Conservation (phyloP, 2,797 vertebrate genomes). For the Sebastes vulpes region DNA sequence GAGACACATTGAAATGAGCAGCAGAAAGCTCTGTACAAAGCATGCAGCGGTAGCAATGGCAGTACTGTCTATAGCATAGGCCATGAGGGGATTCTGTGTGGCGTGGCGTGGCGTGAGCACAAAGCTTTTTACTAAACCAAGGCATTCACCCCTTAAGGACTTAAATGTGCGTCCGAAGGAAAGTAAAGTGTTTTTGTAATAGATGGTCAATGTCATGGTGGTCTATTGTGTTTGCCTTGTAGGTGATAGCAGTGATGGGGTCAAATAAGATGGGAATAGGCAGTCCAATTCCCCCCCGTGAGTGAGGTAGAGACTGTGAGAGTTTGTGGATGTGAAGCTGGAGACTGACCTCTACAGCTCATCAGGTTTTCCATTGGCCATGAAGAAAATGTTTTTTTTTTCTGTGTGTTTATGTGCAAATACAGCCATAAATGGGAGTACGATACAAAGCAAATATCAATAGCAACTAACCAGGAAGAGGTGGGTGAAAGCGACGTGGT, state of each 20-base stretch:
- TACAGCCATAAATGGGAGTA: neutral
- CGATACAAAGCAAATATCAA: neutral
- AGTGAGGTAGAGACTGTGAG: slow-evolving; percentile 22
- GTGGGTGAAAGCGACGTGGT: neutral
- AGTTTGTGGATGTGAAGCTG: slow-evolving; percentile 55
- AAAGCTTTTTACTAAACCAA: slow-evolving; percentile 22
- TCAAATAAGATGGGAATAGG: slow-evolving; percentile 67
- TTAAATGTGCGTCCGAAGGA: slow-evolving; percentile 23
- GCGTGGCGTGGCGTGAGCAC: neutral
- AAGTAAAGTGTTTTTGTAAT: slow-evolving; percentile 50
- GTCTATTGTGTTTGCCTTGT: slow-evolving; percentile 60
- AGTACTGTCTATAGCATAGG: neutral
- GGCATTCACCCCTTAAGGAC: slow-evolving; percentile 25
- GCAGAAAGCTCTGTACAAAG: neutral
- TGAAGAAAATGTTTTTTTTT: neutral
- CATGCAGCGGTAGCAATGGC: neutral
- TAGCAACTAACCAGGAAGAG: neutral
- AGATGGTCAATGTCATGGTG: slow-evolving; percentile 56
- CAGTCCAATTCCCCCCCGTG: slow-evolving; percentile 58
- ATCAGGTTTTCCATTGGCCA: slow-evolving; percentile 37
- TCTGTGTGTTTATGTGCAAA: neutral
- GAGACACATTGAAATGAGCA: neutral
- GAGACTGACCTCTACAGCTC: slow-evolving; percentile 56
- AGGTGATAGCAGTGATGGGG: slow-evolving; percentile 61
- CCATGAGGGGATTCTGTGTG: slow-evolving; percentile 1